phyloP scores from a whole-genome alignment of 2,888 invertebrate genomes.

The Suillia variegata region DNA sequence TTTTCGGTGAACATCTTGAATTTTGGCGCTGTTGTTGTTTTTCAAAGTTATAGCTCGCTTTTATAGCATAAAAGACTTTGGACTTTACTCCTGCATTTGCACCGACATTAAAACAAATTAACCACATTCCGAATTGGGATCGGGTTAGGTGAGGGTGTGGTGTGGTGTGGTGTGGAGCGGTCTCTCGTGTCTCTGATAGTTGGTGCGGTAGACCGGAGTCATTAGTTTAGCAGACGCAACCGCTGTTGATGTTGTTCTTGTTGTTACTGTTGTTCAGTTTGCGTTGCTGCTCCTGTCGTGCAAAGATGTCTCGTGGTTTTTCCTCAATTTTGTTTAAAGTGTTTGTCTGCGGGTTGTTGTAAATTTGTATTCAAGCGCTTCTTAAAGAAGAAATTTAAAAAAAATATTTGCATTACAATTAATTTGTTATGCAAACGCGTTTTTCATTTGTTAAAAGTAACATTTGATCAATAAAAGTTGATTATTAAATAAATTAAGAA shows the following conservation, averaged over 20 bases:
- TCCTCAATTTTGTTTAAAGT: no score
- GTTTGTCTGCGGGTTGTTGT: background rate
- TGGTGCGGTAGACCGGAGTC: slow-evolving; percentile 46
- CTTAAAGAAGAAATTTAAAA: no score
- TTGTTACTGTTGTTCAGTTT: slow-evolving; percentile 27
- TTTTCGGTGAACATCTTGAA: slow-evolving; percentile 57
- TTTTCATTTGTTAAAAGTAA: no score
- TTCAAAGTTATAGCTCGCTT: slow-evolving; percentile 25
- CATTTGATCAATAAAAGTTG: no score
- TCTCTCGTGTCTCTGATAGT: slow-evolving; percentile 24
- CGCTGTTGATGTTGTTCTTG: no score
- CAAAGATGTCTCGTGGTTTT: no score
- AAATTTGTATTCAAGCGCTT: background rate
- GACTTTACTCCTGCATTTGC: slow-evolving; percentile 40
- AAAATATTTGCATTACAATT: no score
- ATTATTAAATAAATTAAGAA: no score
- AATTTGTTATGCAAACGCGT: no score
- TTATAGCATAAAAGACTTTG: slow-evolving; percentile 30
- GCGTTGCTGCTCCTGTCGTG: slow-evolving; percentile 23
- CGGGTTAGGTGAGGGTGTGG: slow-evolving; percentile 9
- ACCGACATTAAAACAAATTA: slow-evolving; percentile 56
- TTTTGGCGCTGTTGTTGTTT: slow-evolving; percentile 44
- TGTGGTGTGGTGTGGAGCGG: slow-evolving; percentile 7
- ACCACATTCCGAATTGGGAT: slow-evolving; percentile 42
- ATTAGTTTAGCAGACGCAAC: no score